Base-by-base conservation (phyloP, 2,797 vertebrate species). In the Paguma larvata region DNA sequence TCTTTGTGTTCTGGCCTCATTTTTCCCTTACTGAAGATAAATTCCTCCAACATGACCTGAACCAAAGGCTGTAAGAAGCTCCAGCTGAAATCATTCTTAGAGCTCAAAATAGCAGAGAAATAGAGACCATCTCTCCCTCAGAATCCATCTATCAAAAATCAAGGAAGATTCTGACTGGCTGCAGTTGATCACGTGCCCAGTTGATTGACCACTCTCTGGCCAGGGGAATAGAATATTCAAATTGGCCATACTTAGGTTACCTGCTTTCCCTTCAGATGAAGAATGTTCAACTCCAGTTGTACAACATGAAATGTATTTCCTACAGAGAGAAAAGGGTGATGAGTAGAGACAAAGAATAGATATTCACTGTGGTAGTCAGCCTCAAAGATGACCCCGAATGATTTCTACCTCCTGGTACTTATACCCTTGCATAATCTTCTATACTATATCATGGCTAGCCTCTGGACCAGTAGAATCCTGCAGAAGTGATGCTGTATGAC, bases 11-110 rank as follows among this genome's bases (percentile, higher is more conserved):
- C 38, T 85, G 78, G 30, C 72, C 85, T 85, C 46, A 92, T 95
- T 96, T 96, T 95, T 78, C 89, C 91, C 41, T 92, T 68, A 73
- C 70, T 93, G 94, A 96, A 94, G 41, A 92, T 90, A 95, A 30
- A 48, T 63, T 91, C 27, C 82, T 94, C 78, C 68, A 73, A 48
- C 51, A 68, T 67, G 65, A 87, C 25, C 87, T 89, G 79, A 87
- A 93, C 46, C 59, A 91, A 95, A 23, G 62, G 44, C 63, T 89
- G 11, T 83, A 68, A 86, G 85, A 89, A 95, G 56, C 38, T 80
- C 51, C 53, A 85, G 23, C 67, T 93, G 77, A 94, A 38, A 46
- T 91, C 48, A 72, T 89, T 89, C 32, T 68, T 84, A 92, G 73
- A 91, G 41, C 23, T 96, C 79, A 63, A 68, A 91, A 72, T 63